phyloP scores from a whole-genome alignment of 2,888 invertebrate species.

The Diarsia brunnea region DNA sequence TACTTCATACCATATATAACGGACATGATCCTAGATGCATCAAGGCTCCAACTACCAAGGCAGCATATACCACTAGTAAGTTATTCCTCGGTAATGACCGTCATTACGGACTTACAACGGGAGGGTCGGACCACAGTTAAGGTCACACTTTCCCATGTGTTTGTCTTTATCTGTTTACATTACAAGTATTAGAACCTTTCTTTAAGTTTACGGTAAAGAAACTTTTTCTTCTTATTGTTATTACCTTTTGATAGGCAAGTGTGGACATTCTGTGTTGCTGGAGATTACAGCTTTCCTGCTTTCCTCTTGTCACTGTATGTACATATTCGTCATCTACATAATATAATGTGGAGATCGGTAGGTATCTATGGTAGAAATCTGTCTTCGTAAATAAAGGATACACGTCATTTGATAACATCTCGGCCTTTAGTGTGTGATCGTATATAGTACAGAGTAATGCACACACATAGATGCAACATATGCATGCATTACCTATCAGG shows the following conservation, averaged over 20 bases:
- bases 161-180: constrained; percentile 51
- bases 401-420: not conserved
- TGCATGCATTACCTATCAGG: no score
- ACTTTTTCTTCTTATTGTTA: constrained; percentile 3
- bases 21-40: constrained; percentile 15
- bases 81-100: constrained; percentile 64
- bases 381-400: not conserved
- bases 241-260: not conserved
- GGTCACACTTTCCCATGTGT: constrained; percentile 71
- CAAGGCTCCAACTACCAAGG: constrained; percentile 13
- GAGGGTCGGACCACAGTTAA: constrained; percentile 63
- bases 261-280: not conserved
- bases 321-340: not conserved
- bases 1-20: not conserved
- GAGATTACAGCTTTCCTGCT: not conserved
- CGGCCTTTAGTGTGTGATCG: no score
- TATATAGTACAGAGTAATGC: no score
- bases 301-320: not conserved
- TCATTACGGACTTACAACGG: constrained; percentile 56
- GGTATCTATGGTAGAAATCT: no score
- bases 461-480: no score
- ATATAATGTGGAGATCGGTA: no score
- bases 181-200: constrained; percentile 29
- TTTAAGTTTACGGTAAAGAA: constrained; percentile 37
- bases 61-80: constrained; percentile 26